Percentiles rank a stretch among this genome's conserved stretches.
These are phyloP conservation scores for Phenganax subtilis DNA, from an alignment of 92 coral and sea anemone genomes.

Conservation along the genomic window DNA sequence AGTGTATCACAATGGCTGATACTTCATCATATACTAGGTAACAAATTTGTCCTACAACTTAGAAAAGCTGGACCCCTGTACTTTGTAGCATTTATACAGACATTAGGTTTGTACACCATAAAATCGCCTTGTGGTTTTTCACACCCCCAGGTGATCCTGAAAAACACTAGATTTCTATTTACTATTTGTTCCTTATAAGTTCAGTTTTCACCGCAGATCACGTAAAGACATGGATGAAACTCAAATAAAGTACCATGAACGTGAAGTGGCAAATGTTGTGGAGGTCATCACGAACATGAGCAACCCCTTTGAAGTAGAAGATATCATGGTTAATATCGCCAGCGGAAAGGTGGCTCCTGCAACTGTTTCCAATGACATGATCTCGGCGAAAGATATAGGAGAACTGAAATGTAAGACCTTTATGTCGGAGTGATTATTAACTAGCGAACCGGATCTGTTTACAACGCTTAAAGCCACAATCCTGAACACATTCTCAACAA, in stretches of 20 bases:
- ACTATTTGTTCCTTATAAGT: not conserved
- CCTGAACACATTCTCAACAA: constrained; percentile 31
- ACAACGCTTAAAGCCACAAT: constrained; percentile 24
- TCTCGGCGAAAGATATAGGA: constrained; percentile 27
- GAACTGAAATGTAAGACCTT: constrained; percentile 29
- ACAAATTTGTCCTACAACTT: not conserved
- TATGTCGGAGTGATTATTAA: constrained; percentile 14
- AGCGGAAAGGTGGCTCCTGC: constrained; percentile 22
- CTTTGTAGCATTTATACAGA: constrained; percentile 2
- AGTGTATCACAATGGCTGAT: constrained; percentile 18
- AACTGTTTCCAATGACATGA: constrained; percentile 22
- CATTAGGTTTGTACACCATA: not conserved
- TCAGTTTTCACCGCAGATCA: constrained; percentile 24
- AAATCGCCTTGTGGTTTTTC: not conserved
- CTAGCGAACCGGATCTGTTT: constrained; percentile 30
- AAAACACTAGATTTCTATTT: constrained; percentile 8
- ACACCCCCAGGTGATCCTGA: not conserved
- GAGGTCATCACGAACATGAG: constrained; percentile 20
- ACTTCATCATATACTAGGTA: constrained; percentile 20
- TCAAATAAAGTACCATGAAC: constrained; percentile 22
- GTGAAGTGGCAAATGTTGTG: constrained; percentile 25
- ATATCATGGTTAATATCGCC: constrained; percentile 24
- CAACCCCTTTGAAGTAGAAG: constrained; percentile 5
- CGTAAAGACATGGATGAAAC: constrained; percentile 20
- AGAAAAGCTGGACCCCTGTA: not conserved